A percentile compares a stretch with the other conserved stretches of the same genome.
These are phyloP conservation scores for Prinia subflava DNA, from an alignment of 2,113 vertebrate genomes.

Conservation along the genomic window DNA sequence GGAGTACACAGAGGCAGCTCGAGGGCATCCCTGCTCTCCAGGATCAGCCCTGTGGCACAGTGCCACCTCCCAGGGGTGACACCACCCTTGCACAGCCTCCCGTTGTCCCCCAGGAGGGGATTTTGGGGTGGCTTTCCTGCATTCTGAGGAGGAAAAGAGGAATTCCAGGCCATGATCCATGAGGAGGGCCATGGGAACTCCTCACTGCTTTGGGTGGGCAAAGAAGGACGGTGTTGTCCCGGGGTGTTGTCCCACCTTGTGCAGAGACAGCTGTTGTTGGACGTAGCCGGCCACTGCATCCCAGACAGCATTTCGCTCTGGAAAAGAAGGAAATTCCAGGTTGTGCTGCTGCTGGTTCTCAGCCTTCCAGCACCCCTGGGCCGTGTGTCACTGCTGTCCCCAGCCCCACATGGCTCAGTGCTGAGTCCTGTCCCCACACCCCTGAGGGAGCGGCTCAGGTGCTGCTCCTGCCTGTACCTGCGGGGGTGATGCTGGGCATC, in stretches of 20 bases:
- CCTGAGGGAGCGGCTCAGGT: fast-evolving
- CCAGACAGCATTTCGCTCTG: not conserved
- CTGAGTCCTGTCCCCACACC: not conserved
- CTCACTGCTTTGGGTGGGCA: not conserved
- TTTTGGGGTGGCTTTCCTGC: not conserved
- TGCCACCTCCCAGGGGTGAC: not conserved
- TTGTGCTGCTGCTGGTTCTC: not conserved
- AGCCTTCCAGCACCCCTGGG: not conserved
- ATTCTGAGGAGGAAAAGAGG: not conserved
- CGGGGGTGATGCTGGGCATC: not conserved
- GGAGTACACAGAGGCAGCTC: not conserved
- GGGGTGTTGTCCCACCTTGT: not conserved
- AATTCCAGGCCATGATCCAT: not conserved
- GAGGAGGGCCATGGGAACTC: not conserved
- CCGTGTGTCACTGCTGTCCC: not conserved
- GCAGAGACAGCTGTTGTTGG: not conserved
- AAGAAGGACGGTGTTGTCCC: not conserved
- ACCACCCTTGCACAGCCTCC: not conserved
- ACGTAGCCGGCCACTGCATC: not conserved
- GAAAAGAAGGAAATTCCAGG: not conserved
- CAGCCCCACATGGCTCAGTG: not conserved
- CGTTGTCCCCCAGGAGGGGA: not conserved
- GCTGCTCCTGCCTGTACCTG: not conserved
- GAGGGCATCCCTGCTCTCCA: fast-evolving
- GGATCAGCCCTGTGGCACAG: not conserved